Percentiles rank a stretch among this genome's conserved stretches.
phyloP scores from a whole-genome alignment of 2,113 vertebrate species.

The Anser brachyrhynchus region DNA sequence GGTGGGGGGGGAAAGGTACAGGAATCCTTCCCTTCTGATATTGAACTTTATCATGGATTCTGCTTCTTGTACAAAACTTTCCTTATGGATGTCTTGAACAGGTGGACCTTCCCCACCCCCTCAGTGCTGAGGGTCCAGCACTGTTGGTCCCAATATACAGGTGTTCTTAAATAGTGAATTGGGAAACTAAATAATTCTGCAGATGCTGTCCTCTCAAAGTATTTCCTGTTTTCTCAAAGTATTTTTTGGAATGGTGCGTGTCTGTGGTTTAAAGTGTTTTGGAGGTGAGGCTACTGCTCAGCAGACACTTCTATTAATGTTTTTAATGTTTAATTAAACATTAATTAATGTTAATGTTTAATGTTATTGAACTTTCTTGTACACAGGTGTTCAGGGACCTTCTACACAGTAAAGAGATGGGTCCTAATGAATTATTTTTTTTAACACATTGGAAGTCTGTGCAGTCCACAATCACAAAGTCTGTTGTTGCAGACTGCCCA shows the following conservation, averaged over 20 bases:
- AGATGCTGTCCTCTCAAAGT: not conserved
- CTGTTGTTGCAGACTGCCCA: not conserved
- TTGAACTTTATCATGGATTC: not conserved
- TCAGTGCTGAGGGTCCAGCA: not conserved
- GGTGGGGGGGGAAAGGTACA: not conserved
- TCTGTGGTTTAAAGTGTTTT: not conserved
- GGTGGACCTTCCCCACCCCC: not conserved
- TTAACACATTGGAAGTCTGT: not conserved
- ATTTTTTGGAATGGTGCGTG: not conserved
- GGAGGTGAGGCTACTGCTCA: not conserved
- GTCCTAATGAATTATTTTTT: not conserved
- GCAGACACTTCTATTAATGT: not conserved
- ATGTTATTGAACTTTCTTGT: not conserved
- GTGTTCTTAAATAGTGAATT: not conserved
- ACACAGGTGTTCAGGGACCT: not conserved
- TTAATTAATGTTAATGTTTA: too few relatives aligned
- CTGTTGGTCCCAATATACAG: not conserved
- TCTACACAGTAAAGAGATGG: not conserved
- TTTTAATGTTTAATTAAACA: too few relatives aligned
- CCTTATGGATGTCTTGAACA: not conserved
- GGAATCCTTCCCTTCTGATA: fast-evolving
- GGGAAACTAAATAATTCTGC: not conserved
- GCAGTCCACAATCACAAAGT: not conserved
- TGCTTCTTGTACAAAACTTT: not conserved
- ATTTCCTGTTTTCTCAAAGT: not conserved